phyloP scores from a whole-genome alignment of 2,113 vertebrate genomes.

The Sander vitreus region DNA sequence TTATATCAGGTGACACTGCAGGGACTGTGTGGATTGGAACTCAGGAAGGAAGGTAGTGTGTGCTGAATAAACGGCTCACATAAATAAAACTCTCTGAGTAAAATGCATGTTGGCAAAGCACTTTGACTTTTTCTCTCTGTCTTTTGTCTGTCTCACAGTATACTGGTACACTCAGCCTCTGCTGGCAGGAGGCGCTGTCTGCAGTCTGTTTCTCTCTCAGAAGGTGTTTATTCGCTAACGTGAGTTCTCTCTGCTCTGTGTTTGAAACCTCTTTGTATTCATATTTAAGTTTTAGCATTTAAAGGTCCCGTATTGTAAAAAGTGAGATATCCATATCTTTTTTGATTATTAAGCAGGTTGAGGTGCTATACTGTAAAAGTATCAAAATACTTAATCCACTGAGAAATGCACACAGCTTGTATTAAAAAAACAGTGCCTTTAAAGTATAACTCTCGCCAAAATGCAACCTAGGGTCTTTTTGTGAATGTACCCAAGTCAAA shows the following conservation, averaged over 20 bases:
- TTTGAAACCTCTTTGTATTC: background rate
- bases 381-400: no score
- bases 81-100: background rate
- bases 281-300: background rate
- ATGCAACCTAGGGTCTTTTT: no score
- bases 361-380: no score
- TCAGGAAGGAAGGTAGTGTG: constrained; percentile 85
- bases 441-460: no score
- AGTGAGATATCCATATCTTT: no score
- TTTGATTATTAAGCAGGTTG: no score
- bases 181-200: constrained; percentile 75
- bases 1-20: constrained; percentile 73
- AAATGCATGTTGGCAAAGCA: background rate
- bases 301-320: no score
- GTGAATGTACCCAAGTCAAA: no score
- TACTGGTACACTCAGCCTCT: constrained; percentile 81
- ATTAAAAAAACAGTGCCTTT: no score
- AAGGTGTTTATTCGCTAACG: constrained; percentile 84
- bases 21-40: constrained; percentile 88
- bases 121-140: background rate
- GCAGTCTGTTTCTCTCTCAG: constrained; percentile 79
- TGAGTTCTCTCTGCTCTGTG: constrained; percentile 58
- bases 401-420: no score
- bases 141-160: constrained; percentile 61
- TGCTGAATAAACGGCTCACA: constrained; percentile 47